Base-by-base conservation (phyloP, 2,797 vertebrate genomes). In the Lacerta agilis region DNA sequence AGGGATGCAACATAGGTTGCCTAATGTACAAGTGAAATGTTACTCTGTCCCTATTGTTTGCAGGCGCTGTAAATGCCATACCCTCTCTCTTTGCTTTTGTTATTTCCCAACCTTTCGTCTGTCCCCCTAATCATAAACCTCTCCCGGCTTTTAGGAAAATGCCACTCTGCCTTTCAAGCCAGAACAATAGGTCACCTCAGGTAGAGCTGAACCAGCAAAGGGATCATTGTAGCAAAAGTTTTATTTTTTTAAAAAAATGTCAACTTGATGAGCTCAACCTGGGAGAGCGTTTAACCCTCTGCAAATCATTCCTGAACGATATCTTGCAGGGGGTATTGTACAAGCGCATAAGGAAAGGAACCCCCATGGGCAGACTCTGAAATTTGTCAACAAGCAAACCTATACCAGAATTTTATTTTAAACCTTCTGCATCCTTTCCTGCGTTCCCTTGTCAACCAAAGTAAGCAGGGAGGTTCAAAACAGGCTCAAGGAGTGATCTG, bases 121-220 rank as follows among this genome's bases (percentile, higher is more conserved):
- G 76, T 43, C 85, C 71, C 71, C 49, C 64, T 89, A 89, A 86
- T 79, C 27, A 87, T 89, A 86, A 90, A 89, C 79, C 79, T 90
- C 73, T 82, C 38, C 58, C 83, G 82, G 85, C 76, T 87, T 92
- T 87, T 90, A 90, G 90, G 89, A 89, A 89, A 92, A 90, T 87
- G 79, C 66, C 75, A 87, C 71, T 87, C 86, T 87, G 86, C 45
- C 79, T 82, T 90, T 92, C 84, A 78, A 79, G 38, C 36, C 33
- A 55, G 36, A n/a, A 82, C 79, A 82, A 83, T 87, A 89, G 75
- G 87, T 92, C 87, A 90, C 86, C 61, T 75, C 79, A 87, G 79
- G 75, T 38, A 85, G 80, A 43, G 17, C 38, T 33, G 77, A 90
- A 72, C 72, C 38, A 80, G 87, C n/a, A 87, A 69, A 79, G 49